These are phyloP conservation scores for Rhadinocentrus ornatus DNA, from an alignment of 2,797 vertebrate species.

Conservation along the genomic window DNA sequence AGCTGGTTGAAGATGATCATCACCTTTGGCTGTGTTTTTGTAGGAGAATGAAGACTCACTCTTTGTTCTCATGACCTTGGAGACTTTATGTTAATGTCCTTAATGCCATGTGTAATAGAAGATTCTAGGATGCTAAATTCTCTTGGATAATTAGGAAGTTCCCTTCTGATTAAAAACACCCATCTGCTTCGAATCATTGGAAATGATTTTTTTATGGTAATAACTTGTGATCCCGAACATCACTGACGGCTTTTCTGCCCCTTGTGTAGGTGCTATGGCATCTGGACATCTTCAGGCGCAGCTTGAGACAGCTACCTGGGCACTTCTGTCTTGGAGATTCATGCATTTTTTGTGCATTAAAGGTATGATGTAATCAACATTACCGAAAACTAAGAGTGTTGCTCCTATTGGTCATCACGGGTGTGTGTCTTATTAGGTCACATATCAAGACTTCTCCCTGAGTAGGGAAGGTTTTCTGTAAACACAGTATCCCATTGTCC, in stretches of 20 bases:
- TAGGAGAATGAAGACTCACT: slow-evolving; percentile 12
- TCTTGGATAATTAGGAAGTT: slow-evolving; percentile 14
- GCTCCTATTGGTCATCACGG: not conserved
- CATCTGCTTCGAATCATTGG: slow-evolving; percentile 1
- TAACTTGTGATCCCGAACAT: not conserved
- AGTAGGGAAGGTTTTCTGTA: slow-evolving; percentile 15
- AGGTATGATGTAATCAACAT: slow-evolving; percentile 81
- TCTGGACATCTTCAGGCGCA: slow-evolving; percentile 96
- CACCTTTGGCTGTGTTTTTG: slow-evolving; percentile 50
- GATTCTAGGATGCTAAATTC: slow-evolving; percentile 1
- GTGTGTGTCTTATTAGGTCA: slow-evolving; percentile 10
- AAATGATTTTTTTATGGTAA: not conserved
- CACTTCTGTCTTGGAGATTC: slow-evolving; percentile 95
- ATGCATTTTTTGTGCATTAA: slow-evolving; percentile 98
- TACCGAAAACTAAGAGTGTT: not conserved
- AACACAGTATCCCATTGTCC: slow-evolving; percentile 26
- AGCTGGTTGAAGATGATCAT: slow-evolving; percentile 60
- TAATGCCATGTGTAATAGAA: slow-evolving; percentile 18
- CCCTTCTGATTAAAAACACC: not conserved
- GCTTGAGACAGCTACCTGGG: slow-evolving; percentile 92
- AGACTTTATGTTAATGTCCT: slow-evolving; percentile 8
- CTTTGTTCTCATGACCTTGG: slow-evolving; percentile 40
- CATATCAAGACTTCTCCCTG: slow-evolving; percentile 4
- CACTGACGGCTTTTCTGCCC: not conserved
- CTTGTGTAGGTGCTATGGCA: slow-evolving; percentile 93